Conservation (phyloP, 2,797 vertebrate genomes). For the Gallinago stenura region DNA sequence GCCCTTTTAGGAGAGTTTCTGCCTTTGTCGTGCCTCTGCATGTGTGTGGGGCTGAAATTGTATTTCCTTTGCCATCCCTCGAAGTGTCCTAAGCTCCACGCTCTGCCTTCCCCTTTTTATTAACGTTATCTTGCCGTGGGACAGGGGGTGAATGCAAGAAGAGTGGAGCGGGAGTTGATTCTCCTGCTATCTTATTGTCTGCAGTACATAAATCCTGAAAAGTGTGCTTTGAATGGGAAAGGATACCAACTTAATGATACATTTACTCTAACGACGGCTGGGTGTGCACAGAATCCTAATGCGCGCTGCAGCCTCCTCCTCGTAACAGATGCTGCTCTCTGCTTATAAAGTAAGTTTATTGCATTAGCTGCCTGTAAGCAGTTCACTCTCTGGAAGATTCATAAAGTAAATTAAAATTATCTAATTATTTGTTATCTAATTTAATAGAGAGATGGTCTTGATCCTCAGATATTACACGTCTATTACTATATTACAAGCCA, state of each 20-base stretch:
- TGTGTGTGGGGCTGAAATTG: not conserved
- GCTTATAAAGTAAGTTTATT: slow-evolving; percentile 69
- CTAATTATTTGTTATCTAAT: slow-evolving; percentile 73
- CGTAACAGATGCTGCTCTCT: slow-evolving; percentile 67
- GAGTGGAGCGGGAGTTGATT: not conserved
- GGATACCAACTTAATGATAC: slow-evolving; percentile 61
- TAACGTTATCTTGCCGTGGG: not conserved
- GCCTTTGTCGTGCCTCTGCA: not conserved
- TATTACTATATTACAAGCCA: slow-evolving; percentile 38
- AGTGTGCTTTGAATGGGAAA: slow-evolving; percentile 65
- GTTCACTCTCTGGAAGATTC: slow-evolving; percentile 68
- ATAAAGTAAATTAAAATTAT: slow-evolving; percentile 68
- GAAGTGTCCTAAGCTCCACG: not conserved
- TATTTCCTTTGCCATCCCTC: not conserved
- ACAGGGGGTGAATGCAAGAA: not conserved
- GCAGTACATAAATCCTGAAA: slow-evolving; percentile 67
- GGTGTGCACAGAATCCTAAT: slow-evolving; percentile 18
- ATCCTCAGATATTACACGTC: slow-evolving; percentile 7
- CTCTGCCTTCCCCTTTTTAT: not conserved
- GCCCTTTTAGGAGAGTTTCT: not conserved
- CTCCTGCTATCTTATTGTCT: slow-evolving; percentile 51
- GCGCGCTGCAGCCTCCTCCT: slow-evolving; percentile 7
- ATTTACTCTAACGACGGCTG: slow-evolving; percentile 53
- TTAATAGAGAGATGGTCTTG: slow-evolving; percentile 62
- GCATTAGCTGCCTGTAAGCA: slow-evolving; percentile 68